phyloP scores from a whole-genome alignment of 2,888 invertebrate genomes.

The Amiota mariae region DNA sequence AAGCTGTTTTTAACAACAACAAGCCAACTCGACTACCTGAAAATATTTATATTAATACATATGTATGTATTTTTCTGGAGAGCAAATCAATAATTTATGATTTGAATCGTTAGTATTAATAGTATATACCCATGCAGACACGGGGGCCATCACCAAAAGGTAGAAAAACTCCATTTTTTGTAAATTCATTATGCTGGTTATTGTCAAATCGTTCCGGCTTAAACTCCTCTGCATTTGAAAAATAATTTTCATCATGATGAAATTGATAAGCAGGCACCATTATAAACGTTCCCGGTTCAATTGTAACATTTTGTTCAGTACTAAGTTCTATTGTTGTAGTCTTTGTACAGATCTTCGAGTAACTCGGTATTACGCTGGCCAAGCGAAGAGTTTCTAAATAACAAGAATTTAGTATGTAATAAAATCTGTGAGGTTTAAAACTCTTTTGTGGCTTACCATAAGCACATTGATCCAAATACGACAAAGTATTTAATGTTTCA shows the following conservation, averaged over 20 bases:
- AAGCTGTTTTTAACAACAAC: conserved; percentile 57
- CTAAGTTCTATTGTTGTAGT: conserved; percentile 52
- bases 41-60: background rate
- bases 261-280: conserved; percentile 69
- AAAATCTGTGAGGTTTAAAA: background rate
- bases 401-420: background rate
- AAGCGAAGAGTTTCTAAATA: conserved; percentile 62
- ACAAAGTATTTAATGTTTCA: conserved; percentile 58
- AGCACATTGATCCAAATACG: conserved; percentile 68
- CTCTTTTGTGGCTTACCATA: conserved; percentile 52
- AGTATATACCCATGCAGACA: conserved; percentile 62
- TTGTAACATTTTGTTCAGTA: conserved; percentile 43
- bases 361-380: conserved; percentile 56
- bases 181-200: conserved; percentile 53
- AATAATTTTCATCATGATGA: conserved; percentile 65
- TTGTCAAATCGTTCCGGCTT: conserved; percentile 67
- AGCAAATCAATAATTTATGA: background rate
- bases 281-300: conserved; percentile 61
- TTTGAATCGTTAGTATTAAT: background rate
- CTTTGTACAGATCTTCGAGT: conserved; percentile 59
- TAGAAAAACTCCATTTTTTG: conserved; percentile 59
- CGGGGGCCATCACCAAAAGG: conserved; percentile 71
- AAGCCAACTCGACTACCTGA: conserved; percentile 58
- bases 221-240: conserved; percentile 57
- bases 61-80: background rate